Conservation (phyloP, 2,113 vertebrate genomes). For the Herpetotheres cachinnans region DNA sequence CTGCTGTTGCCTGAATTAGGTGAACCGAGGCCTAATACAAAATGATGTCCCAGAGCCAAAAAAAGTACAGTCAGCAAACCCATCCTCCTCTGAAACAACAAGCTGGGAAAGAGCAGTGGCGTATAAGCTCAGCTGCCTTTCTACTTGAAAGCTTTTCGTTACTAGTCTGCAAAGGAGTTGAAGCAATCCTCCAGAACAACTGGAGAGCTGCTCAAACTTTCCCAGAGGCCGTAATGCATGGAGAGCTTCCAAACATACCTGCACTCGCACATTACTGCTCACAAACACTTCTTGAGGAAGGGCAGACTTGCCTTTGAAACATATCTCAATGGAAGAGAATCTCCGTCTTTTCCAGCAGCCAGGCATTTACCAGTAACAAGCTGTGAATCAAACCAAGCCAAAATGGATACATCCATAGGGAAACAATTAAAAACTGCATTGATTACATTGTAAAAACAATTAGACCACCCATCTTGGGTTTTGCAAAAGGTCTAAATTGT, state of each 20-base stretch:
- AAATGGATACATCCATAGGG: constrained; percentile 54
- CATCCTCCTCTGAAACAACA: background rate
- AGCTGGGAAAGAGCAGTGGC: background rate
- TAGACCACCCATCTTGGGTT: constrained; percentile 40
- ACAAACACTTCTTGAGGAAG: background rate
- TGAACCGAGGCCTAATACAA: background rate
- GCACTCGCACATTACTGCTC: background rate
- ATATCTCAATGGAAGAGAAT: background rate
- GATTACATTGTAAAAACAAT: constrained; percentile 70
- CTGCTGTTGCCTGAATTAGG: background rate
- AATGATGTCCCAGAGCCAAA: background rate
- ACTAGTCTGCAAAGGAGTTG: background rate
- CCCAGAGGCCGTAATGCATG: background rate
- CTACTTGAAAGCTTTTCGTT: background rate
- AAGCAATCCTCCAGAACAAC: background rate
- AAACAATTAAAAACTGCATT: constrained; percentile 67
- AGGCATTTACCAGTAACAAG: constrained; percentile 59
- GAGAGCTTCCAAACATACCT: background rate
- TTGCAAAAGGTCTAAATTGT: constrained; percentile 61
- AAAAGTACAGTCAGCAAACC: background rate
- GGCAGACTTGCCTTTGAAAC: constrained; percentile 6
- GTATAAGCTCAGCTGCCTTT: background rate
- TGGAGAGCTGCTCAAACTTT: background rate
- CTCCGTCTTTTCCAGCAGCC: constrained; percentile 45
- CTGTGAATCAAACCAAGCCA: constrained; percentile 61